Percentiles rank a stretch among this genome's conserved stretches.
phyloP scores from a whole-genome alignment of 2,797 vertebrate genomes.

The Cynodonichthys magdalenae region DNA sequence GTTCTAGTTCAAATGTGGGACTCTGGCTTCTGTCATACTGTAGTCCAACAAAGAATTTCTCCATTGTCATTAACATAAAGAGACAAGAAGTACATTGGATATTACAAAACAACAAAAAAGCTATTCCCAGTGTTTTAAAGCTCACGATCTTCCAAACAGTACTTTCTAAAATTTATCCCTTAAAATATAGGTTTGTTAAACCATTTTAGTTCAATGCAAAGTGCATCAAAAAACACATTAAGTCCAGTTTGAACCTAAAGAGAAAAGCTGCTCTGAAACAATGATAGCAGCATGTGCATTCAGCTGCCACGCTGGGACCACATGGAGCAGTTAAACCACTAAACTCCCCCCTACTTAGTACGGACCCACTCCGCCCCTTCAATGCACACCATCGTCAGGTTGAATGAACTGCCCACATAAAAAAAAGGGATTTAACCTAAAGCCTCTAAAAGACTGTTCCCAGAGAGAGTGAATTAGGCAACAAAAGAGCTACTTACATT shows the following conservation, averaged over 20 bases:
- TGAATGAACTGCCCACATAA: conserved; percentile 35
- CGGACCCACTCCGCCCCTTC: conserved; percentile 42
- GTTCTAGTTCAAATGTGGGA: conserved; percentile 8
- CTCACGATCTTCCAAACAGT: no score
- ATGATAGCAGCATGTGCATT: conserved; percentile 54
- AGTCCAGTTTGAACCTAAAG: conserved; percentile 8
- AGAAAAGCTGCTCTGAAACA: conserved; percentile 35
- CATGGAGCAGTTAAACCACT: conserved; percentile 58
- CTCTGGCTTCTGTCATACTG: conserved; percentile 13
- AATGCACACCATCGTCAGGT: conserved; percentile 54
- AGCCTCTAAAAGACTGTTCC: conserved; percentile 38
- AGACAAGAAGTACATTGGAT: neutral
- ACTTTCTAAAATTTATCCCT: no score
- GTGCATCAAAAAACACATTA: neutral
- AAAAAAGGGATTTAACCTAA: conserved; percentile 29
- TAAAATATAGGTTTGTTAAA: no score
- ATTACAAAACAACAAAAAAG: no score
- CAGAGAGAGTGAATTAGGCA: conserved; percentile 65
- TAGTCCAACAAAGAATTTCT: conserved; percentile 41
- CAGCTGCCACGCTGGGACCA: conserved; percentile 50
- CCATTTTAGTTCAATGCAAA: neutral
- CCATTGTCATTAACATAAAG: conserved; percentile 10
- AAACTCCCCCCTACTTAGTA: conserved; percentile 24
- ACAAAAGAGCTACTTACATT: conserved; percentile 79
- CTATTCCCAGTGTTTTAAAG: no score